phyloP scores from a whole-genome alignment of 2,113 vertebrate genomes.

The Psilopsiagon aymara region DNA sequence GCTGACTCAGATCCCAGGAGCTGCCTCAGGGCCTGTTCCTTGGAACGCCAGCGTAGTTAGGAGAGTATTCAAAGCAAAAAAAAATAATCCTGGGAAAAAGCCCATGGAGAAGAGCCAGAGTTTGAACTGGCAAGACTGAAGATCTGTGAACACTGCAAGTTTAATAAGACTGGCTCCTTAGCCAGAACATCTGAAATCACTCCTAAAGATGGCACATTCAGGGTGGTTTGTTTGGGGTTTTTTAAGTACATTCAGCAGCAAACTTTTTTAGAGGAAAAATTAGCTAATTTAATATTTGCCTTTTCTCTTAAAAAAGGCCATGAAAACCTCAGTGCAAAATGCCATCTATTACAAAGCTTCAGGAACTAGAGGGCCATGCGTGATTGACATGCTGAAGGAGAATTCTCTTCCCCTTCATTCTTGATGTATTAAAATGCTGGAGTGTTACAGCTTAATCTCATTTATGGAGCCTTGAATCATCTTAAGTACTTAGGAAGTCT shows the following conservation, averaged over 20 bases:
- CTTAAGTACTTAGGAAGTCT: constrained; percentile 54
- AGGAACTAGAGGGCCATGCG: background rate
- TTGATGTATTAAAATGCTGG: constrained; percentile 48
- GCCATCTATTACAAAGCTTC: background rate
- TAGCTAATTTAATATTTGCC: background rate
- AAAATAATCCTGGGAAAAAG: constrained; percentile 13
- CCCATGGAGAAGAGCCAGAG: constrained; percentile 39
- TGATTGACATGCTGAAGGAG: constrained; percentile 50
- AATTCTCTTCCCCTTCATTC: background rate
- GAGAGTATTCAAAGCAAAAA: background rate
- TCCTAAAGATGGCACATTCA: background rate
- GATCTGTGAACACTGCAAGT: constrained; percentile 1
- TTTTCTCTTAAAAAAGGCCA: background rate
- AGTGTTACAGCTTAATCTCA: constrained; percentile 60
- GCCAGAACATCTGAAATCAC: background rate
- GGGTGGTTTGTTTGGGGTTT: background rate
- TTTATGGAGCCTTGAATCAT: constrained; percentile 66
- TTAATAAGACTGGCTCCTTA: constrained; percentile 14
- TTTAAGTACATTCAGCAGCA: background rate
- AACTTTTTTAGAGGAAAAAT: background rate
- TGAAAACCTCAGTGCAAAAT: background rate
- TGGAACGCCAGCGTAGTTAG: background rate
- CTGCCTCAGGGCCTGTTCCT: background rate
- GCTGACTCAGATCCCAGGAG: background rate
- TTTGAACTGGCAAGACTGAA: constrained; percentile 38